These are phyloP conservation scores for Syndactyla subalaris DNA, from an alignment of 2,797 vertebrate genomes.

Conservation along the genomic window DNA sequence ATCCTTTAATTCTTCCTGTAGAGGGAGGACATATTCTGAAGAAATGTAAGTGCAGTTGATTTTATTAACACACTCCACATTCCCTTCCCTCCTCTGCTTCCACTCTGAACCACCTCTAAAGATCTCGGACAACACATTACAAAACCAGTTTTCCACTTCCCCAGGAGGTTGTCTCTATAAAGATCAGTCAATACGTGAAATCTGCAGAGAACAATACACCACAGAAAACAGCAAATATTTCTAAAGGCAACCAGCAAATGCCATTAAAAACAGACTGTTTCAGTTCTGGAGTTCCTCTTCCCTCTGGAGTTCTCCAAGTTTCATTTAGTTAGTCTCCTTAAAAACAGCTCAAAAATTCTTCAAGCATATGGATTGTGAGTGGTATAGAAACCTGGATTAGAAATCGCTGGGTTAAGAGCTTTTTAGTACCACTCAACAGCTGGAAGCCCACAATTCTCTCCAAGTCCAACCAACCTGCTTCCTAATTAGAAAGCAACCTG, in stretches of 20 bases:
- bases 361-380: background rate
- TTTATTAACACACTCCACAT: background rate
- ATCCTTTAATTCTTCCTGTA: background rate
- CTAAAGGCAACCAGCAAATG: background rate
- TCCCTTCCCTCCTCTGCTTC: background rate
- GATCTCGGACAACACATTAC: background rate
- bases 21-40: background rate
- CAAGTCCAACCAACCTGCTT: background rate
- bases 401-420: background rate
- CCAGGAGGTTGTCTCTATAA: background rate
- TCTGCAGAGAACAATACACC: background rate
- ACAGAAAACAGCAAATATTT: background rate
- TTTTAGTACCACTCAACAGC: background rate
- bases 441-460: background rate
- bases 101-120: background rate
- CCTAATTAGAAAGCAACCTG: background rate
- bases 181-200: conserved; percentile 39
- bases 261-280: background rate
- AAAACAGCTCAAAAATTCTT: background rate
- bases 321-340: background rate
- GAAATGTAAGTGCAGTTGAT: background rate
- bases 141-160: background rate
- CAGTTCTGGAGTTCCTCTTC: background rate
- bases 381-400: background rate
- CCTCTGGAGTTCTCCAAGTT: background rate